Evolutionary conservation across 2,797 vertebrate genomes (phyloP), one percentile per base, ranked within the genome.

Genomic region (Austrolebias charrua): DNA sequence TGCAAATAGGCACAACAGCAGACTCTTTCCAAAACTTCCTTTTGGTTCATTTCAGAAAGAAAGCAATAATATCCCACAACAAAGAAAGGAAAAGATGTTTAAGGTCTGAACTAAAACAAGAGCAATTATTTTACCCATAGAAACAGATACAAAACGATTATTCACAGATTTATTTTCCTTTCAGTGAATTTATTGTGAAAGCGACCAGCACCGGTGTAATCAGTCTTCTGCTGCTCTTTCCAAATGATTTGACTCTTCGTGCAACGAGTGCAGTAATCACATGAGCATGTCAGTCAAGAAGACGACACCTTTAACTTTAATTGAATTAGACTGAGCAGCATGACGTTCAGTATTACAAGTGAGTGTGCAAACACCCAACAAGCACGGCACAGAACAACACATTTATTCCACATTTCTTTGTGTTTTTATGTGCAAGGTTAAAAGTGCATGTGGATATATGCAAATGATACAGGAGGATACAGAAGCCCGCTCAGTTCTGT

Each of bases 1-100:
- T 87, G 85, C 87, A 93, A 93, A 92, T 92, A 93, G 92, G 81
- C 88, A 84, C 82, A 83, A 77, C 82, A 86, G 81, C 84, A 85
- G 88, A 91, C 80, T 82, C 84, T 90, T 88, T 90, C 86, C 90
- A 84, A 89, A 90, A 90, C 73, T 73, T 75, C 45, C 53, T 79
- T 78, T 69, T 75, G 70, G 68, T 67, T 40, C 59, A 67, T 83
- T 83, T 81, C 61, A 42, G 70, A 4, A 65, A 46, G 57, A 71
- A 80, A 62, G 7, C 10, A 35, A 24, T 61, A 78, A 59, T 43
- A 29, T 58, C 6, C 40, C 47, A 51, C n/a, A 16, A 60, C 1
- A 29, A 53, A 60, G 12, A 55, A 47, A 15, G 3, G n/a, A 44
- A 71, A 43, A 4, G 0, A 29, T 13, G 14, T 6, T 6, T 33